These are phyloP conservation scores for Phainopepla nitens DNA, from an alignment of 2,113 vertebrate genomes.

Conservation along the genomic window DNA sequence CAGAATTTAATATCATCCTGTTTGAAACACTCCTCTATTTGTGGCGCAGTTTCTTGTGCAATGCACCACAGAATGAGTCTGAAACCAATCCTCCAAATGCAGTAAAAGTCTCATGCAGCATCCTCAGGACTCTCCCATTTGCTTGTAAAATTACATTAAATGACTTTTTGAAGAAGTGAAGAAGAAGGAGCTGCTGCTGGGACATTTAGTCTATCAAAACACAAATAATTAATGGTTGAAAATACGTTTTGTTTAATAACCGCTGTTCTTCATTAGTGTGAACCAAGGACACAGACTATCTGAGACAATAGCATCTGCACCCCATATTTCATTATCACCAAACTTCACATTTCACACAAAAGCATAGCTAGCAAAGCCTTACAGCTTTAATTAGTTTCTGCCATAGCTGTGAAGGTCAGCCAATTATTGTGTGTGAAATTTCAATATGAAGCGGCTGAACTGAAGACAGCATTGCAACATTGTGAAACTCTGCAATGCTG, in stretches of 20 bases:
- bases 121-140: neutral
- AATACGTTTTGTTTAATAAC: slow-evolving; percentile 78
- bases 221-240: slow-evolving; percentile 74
- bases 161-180: slow-evolving; percentile 51
- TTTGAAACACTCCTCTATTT: neutral
- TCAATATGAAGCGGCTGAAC: slow-evolving; percentile 81
- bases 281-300: slow-evolving; percentile 75
- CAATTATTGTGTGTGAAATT: slow-evolving; percentile 96
- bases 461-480: slow-evolving; percentile 73
- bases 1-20: neutral
- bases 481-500: slow-evolving; percentile 51
- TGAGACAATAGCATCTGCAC: slow-evolving; percentile 81
- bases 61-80: neutral
- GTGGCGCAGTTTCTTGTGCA: neutral
- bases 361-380: slow-evolving; percentile 85
- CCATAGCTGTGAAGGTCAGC: slow-evolving; percentile 96
- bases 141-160: slow-evolving; percentile 49
- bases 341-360: slow-evolving; percentile 92
- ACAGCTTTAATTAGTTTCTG: slow-evolving; percentile 98
- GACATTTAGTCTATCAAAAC: slow-evolving; percentile 67
- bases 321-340: slow-evolving; percentile 95
- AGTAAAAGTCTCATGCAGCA: neutral
- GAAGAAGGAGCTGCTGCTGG: slow-evolving; percentile 31
- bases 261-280: slow-evolving; percentile 77
- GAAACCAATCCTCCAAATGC: slow-evolving; percentile 4